phyloP scores from a whole-genome alignment of 2,888 invertebrate genomes.

The Melanostoma scalare region DNA sequence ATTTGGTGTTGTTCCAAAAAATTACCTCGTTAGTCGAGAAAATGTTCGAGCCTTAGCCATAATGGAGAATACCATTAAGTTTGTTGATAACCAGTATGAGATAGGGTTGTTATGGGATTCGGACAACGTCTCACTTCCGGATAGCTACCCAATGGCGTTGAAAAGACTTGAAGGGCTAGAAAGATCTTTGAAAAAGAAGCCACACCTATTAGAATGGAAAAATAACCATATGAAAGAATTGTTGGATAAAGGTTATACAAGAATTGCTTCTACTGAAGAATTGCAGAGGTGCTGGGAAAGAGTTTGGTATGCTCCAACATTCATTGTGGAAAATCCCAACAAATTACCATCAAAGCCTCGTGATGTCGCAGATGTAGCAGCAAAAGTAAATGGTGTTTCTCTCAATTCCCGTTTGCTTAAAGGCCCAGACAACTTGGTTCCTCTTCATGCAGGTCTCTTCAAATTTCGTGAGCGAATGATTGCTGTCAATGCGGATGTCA shows the following conservation, averaged over 20 bases:
- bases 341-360: slow-evolving; percentile 38
- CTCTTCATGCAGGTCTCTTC: slow-evolving; percentile 41
- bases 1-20: slow-evolving; percentile 18
- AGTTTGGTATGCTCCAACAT: slow-evolving; percentile 75
- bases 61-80: slow-evolving; percentile 16
- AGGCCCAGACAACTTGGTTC: slow-evolving; percentile 30
- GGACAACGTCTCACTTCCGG: slow-evolving; percentile 20
- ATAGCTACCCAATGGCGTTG: slow-evolving; percentile 14
- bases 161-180: neutral
- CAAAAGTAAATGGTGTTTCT: slow-evolving; percentile 43
- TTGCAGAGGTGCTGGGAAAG: slow-evolving; percentile 17
- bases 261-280: slow-evolving; percentile 43
- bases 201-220: neutral
- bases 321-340: slow-evolving; percentile 41
- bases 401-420: slow-evolving; percentile 40
- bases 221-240: slow-evolving; percentile 9
- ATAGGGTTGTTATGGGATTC: slow-evolving; percentile 28
- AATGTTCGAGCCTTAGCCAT: slow-evolving; percentile 7
- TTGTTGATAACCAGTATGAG: slow-evolving; percentile 18
- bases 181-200: slow-evolving; percentile 33
- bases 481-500: slow-evolving; percentile 59
- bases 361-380: slow-evolving; percentile 55
- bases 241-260: slow-evolving; percentile 33
- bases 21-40: slow-evolving; percentile 13
- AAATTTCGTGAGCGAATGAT: slow-evolving; percentile 45